Conservation (phyloP, 2,113 vertebrate species). For the Vidua chalybeata region DNA sequence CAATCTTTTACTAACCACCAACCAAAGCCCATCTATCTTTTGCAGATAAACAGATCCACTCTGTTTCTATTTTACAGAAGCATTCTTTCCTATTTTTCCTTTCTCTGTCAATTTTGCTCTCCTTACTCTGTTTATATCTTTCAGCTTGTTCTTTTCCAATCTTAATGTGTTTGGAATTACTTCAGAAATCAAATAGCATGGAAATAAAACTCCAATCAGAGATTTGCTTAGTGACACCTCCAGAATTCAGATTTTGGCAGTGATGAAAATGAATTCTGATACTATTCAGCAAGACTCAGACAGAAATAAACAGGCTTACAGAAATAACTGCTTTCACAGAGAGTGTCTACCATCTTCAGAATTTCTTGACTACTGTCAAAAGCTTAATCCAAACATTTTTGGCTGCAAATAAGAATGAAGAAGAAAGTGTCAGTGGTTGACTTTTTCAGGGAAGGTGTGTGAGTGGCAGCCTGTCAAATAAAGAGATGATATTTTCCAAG, state of each 20-base stretch:
- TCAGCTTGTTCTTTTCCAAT: neutral
- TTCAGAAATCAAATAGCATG: conserved; percentile 14
- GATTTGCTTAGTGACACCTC: neutral
- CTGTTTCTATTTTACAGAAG: neutral
- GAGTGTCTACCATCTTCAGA: neutral
- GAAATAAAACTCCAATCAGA: conserved; percentile 27
- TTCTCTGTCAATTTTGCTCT: neutral
- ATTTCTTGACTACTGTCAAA: neutral
- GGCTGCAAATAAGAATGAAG: neutral
- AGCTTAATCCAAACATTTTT: conserved; percentile 17
- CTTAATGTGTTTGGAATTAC: neutral
- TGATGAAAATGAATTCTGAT: conserved; percentile 16
- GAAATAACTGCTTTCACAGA: neutral
- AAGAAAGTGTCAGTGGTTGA: neutral
- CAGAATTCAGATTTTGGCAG: conserved; percentile 11
- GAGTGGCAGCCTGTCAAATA: neutral
- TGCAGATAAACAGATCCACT: neutral
- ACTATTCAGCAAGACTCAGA: neutral
- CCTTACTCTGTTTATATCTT: neutral
- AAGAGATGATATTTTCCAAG: neutral
- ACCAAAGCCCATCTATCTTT: neutral
- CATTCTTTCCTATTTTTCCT: neutral
- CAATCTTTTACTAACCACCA: neutral
- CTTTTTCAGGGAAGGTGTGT: neutral
- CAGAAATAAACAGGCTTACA: conserved; percentile 6